These are phyloP conservation scores for Chaetodon auriga DNA, from an alignment of 2,113 vertebrate species.

Conservation along the genomic window DNA sequence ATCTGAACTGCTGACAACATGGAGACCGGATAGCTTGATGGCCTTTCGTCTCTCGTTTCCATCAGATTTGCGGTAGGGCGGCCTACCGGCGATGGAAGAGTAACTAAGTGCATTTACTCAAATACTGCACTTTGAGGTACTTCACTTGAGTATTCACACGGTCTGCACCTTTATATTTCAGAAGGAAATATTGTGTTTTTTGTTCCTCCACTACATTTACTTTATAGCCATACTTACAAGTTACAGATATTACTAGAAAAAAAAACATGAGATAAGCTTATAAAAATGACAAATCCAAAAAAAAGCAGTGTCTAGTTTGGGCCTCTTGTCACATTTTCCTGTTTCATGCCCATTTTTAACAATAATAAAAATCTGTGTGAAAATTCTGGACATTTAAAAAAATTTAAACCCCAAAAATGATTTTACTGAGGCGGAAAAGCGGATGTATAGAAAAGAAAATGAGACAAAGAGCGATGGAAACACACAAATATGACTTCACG, in stretches of 20 bases:
- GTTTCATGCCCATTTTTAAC: background rate
- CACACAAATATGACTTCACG: background rate
- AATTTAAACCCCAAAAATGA: too few species aligned
- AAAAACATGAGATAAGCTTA: too few species aligned
- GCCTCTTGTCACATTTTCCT: background rate
- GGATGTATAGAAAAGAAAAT: background rate
- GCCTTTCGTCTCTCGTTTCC: slow-evolving; percentile 64
- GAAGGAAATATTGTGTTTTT: background rate
- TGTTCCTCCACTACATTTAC: background rate
- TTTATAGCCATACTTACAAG: background rate
- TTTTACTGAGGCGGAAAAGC: background rate
- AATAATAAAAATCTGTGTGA: background rate
- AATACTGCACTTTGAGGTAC: background rate
- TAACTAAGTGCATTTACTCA: slow-evolving; percentile 30
- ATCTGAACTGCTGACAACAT: slow-evolving; percentile 74
- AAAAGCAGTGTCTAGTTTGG: background rate
- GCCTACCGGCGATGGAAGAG: slow-evolving; percentile 11
- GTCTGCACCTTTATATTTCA: background rate
- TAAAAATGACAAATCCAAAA: too few species aligned
- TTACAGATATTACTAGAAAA: too few species aligned
- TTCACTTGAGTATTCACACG: background rate
- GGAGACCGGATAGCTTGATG: slow-evolving; percentile 58
- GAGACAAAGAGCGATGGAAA: background rate
- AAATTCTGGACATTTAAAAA: too few species aligned
- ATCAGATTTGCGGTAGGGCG: slow-evolving; percentile 59